These are phyloP conservation scores for Varecia variegata DNA, from an alignment of 2,797 vertebrate genomes.

Conservation along the genomic window DNA sequence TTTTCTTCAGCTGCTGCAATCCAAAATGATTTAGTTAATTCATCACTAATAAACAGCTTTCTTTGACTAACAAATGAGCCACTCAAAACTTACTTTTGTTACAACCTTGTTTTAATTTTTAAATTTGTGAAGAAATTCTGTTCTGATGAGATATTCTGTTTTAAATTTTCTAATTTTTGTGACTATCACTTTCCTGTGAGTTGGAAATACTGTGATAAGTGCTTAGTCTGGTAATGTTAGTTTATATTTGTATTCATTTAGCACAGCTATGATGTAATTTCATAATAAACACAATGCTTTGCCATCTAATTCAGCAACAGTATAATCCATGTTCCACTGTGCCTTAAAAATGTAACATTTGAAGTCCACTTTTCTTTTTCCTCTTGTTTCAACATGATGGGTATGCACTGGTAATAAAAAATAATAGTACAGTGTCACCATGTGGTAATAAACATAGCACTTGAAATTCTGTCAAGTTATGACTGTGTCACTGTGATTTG, in stretches of 20 bases:
- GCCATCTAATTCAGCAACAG: background rate
- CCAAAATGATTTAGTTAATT: background rate
- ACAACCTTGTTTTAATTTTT: constrained; percentile 18
- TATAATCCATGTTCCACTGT: background rate
- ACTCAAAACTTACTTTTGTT: constrained; percentile 22
- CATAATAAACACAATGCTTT: background rate
- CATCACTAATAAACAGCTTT: background rate
- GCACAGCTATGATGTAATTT: background rate
- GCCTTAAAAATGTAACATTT: background rate
- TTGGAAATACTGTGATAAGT: background rate
- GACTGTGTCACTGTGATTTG: background rate
- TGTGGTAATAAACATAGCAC: background rate
- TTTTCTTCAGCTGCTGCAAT: background rate
- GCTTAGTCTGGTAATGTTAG: background rate
- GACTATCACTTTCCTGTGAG: background rate
- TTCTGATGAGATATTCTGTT: background rate
- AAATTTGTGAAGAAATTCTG: constrained; percentile 6
- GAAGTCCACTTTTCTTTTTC: background rate
- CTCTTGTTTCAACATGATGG: background rate
- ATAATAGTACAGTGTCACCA: background rate
- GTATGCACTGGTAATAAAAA: background rate
- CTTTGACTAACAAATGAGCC: background rate
- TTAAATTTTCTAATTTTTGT: constrained; percentile 25
- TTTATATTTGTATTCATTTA: background rate
- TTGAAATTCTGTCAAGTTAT: background rate